Percentiles rank a stretch among this genome's conserved stretches.
Conservation (phyloP, 2,888 invertebrate genomes). For the Diploptera punctata region DNA sequence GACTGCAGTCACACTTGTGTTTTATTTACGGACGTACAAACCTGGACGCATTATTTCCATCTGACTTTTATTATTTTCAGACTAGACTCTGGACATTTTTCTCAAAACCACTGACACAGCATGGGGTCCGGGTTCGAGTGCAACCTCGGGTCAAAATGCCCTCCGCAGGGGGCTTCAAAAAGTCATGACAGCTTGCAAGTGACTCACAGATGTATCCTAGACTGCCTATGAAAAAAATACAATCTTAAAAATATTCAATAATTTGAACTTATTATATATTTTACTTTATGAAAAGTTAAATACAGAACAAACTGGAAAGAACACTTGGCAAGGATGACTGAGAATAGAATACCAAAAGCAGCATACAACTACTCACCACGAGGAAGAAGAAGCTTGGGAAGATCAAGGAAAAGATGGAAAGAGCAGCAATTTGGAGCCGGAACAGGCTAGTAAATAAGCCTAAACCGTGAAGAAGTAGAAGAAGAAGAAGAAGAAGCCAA, state of each 20-base stretch:
- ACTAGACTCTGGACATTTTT: conserved; percentile 1
- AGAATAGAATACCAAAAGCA: too few species aligned
- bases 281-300: too few species aligned
- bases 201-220: not conserved
- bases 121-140: conserved; percentile 11
- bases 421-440: too few species aligned
- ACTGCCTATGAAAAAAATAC: conserved; percentile 4
- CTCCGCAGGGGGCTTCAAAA: not conserved
- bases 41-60: not conserved
- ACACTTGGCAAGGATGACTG: too few species aligned
- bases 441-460: too few species aligned
- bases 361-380: too few species aligned
- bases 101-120: conserved; percentile 12
- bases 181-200: conserved; percentile 13
- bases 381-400: too few species aligned
- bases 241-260: not conserved
- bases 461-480: too few species aligned
- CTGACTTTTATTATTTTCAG: conserved; percentile 13
- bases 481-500: too few species aligned
- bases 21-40: not conserved
- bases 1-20: not conserved
- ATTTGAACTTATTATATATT: too few species aligned
- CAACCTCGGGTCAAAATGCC: conserved; percentile 13
- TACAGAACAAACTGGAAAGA: too few species aligned
- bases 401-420: too few species aligned